Conservation (phyloP, 2,113 vertebrate genomes). For the Dromiciops gliroides region DNA sequence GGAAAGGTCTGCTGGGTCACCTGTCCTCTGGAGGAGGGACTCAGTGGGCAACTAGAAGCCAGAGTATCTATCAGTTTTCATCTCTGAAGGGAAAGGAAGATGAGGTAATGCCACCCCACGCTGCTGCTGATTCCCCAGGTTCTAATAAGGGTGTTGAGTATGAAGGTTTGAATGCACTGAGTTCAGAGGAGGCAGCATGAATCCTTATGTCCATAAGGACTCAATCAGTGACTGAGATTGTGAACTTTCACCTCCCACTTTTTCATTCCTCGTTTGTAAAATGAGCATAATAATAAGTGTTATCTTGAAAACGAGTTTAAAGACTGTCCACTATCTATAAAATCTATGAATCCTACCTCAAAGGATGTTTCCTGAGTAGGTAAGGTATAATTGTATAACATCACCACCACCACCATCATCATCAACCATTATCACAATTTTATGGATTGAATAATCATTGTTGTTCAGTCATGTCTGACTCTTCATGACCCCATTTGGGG, state of each 20-base stretch:
- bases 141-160: neutral
- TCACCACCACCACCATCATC: neutral
- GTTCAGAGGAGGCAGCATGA: neutral
- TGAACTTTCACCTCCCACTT: neutral
- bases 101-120: conserved; percentile 24
- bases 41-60: neutral
- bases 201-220: neutral
- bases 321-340: neutral
- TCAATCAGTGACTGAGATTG: neutral
- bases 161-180: neutral
- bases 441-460: neutral
- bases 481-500: neutral
- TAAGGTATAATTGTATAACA: neutral
- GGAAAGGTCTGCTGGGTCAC: neutral
- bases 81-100: neutral
- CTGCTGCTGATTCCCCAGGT: neutral
- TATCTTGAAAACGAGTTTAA: neutral
- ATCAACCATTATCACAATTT: neutral
- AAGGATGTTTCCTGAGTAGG: neutral
- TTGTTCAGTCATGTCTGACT: neutral
- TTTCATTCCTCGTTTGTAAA: neutral
- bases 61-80: neutral
- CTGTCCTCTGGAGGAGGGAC: neutral
- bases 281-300: neutral
- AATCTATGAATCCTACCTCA: neutral